Conservation (phyloP, 2,888 invertebrate genomes). For the Ochropacha duplaris region DNA sequence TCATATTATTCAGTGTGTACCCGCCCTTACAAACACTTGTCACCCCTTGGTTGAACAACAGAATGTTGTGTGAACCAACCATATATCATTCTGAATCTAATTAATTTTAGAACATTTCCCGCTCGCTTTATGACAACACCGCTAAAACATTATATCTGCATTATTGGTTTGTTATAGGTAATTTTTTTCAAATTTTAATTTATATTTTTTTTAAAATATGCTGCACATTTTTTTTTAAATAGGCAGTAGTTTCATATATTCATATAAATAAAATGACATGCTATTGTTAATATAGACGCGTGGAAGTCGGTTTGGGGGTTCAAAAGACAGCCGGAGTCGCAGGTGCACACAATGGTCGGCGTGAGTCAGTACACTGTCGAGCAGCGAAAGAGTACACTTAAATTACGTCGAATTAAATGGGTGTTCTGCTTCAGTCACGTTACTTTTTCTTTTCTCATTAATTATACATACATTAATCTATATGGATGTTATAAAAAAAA, state of each 20-base stretch:
- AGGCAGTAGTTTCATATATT: too few species aligned
- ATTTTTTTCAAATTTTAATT: too few species aligned
- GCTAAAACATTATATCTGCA: not conserved
- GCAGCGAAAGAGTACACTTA: not conserved
- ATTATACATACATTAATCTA: too few species aligned
- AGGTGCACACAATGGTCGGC: conserved; percentile 10
- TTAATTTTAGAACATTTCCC: not conserved
- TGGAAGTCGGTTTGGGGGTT: not conserved
- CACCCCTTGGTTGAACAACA: not conserved
- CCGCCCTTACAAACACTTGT: not conserved
- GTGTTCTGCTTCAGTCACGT: too few species aligned
- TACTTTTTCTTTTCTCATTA: too few species aligned
- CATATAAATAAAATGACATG: not conserved
- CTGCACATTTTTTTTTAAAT: too few species aligned
- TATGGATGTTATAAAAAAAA: too few species aligned
- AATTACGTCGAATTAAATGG: too few species aligned
- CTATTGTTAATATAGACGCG: not conserved
- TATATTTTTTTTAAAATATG: too few species aligned
- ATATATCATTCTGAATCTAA: conserved; percentile 1
- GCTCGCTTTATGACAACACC: not conserved
- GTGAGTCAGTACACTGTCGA: conserved; percentile 2
- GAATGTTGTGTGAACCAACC: not conserved
- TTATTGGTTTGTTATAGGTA: not conserved
- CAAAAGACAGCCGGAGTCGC: not conserved
- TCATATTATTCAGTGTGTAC: not conserved